Conservation (phyloP, 2,113 vertebrate species). For the Menura novaehollandiae region DNA sequence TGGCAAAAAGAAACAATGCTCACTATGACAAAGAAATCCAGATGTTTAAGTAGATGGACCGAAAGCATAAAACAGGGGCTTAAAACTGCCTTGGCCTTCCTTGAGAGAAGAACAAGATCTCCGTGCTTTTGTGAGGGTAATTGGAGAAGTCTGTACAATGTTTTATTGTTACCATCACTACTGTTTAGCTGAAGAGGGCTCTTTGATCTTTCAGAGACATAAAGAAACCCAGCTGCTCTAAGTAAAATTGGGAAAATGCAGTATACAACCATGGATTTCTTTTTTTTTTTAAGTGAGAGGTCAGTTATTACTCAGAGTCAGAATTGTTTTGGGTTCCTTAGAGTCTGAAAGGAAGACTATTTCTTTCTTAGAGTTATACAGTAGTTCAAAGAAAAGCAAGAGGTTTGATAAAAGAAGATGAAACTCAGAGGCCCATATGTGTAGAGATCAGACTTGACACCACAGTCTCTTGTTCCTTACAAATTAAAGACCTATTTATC, state of each 20-base stretch:
- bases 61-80: neutral
- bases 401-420: neutral
- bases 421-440: neutral
- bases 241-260: conserved; percentile 2
- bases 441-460: neutral
- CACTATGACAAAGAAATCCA: neutral
- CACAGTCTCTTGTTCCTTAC: neutral
- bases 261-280: neutral
- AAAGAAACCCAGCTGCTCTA: neutral
- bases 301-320: neutral
- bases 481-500: conserved; percentile 1
- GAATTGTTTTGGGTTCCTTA: neutral
- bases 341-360: neutral
- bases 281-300: neutral
- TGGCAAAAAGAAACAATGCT: neutral
- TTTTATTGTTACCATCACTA: neutral
- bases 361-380: neutral
- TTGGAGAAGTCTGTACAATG: neutral
- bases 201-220: neutral
- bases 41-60: neutral
- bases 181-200: neutral
- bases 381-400: neutral
- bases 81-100: neutral
- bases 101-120: neutral
- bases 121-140: neutral